Evolutionary conservation across 1,140 invertebrate species (phyloP).

Genomic region (Lordiphosa collinella): DNA sequence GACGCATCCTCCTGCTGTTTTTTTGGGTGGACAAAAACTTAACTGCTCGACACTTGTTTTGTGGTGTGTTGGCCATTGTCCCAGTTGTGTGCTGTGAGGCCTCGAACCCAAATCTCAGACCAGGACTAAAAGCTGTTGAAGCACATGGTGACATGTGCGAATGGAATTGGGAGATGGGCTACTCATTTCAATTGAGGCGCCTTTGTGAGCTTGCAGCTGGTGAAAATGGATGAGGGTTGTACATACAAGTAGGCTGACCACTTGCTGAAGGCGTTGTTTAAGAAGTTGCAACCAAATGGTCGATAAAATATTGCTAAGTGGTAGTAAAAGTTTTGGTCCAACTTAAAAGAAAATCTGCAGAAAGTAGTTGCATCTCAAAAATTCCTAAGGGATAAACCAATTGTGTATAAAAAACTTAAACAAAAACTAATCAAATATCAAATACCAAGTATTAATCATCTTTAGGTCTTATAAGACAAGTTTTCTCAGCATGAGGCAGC

Average conservation of each 20-base stretch:
- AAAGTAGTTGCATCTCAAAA: too few species aligned
- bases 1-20: conserved; percentile 18
- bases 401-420: too few species aligned
- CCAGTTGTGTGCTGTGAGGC: conserved; percentile 33
- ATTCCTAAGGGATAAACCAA: too few species aligned
- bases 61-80: conserved; percentile 69
- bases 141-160: conserved; percentile 63
- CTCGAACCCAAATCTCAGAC: conserved; percentile 37
- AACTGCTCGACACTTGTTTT: conserved; percentile 73
- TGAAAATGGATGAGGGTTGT: conserved; percentile 7
- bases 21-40: conserved; percentile 54
- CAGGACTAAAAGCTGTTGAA: conserved; percentile 58
- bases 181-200: conserved; percentile 49
- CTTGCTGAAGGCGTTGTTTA: not conserved
- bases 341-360: too few species aligned
- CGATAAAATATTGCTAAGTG: too few species aligned
- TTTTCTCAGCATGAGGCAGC: too few species aligned
- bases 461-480: too few species aligned
- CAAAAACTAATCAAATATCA: too few species aligned
- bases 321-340: too few species aligned
- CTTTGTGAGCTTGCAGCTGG: conserved; percentile 20
- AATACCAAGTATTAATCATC: too few species aligned
- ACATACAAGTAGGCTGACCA: conserved; percentile 9
- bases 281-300: too few species aligned
- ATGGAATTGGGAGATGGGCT: conserved; percentile 31